phyloP scores from a whole-genome alignment of 2,113 vertebrate genomes.

The Odobenus rosmarus region DNA sequence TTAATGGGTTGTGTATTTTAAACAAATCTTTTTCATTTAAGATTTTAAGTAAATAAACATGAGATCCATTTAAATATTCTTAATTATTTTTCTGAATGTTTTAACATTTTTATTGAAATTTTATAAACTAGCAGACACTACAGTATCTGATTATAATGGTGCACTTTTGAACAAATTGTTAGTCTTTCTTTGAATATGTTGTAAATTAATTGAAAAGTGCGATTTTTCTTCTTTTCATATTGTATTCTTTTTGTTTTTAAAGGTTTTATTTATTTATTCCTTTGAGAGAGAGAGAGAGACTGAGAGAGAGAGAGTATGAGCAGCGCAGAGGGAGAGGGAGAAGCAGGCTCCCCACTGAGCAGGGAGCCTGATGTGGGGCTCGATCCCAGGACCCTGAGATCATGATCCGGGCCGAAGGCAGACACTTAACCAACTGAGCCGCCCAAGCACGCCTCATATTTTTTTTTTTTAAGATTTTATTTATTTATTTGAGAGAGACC shows the following conservation, averaged over 20 bases:
- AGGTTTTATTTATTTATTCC: too few relatives aligned
- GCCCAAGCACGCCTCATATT: too few relatives aligned
- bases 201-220: background rate
- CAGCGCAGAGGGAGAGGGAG: too few relatives aligned
- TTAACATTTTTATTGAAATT: background rate
- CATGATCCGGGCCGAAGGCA: too few relatives aligned
- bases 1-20: background rate
- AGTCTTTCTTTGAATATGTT: background rate
- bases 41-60: slow-evolving; percentile 15
- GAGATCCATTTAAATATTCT: background rate
- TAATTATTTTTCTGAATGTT: slow-evolving; percentile 7
- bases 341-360: too few relatives aligned
- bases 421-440: too few relatives aligned
- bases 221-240: background rate
- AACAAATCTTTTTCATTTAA: slow-evolving; percentile 15
- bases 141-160: background rate
- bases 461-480: too few relatives aligned
- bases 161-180: background rate
- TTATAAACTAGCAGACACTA: background rate
- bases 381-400: too few relatives aligned
- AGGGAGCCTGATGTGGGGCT: too few relatives aligned
- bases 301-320: too few relatives aligned
- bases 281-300: too few relatives aligned
- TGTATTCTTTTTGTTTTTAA: background rate
- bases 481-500: too few relatives aligned